A percentile compares a stretch with the other conserved stretches of the same genome.
phyloP scores from a whole-genome alignment of 2,888 invertebrate genomes.

The Amitus sp. region DNA sequence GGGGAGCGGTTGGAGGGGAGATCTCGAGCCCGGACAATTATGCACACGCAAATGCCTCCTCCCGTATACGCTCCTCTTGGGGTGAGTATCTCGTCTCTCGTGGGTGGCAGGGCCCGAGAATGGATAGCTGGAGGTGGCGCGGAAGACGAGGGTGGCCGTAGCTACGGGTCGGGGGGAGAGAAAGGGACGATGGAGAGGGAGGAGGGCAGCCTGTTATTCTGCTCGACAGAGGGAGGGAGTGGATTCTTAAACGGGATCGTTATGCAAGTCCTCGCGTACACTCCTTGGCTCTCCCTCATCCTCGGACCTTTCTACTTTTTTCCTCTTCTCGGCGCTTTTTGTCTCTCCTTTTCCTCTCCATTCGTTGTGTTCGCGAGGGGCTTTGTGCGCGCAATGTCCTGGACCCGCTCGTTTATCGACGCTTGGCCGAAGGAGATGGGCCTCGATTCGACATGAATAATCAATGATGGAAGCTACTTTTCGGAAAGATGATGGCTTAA shows the following conservation, averaged over 20 bases:
- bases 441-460: conserved; percentile 3
- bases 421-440: background rate
- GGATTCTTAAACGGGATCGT: conserved; percentile 64
- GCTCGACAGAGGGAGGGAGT: conserved; percentile 61
- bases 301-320: conserved; percentile 21
- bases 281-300: conserved; percentile 29
- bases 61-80: conserved; percentile 24
- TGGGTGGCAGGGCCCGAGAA: conserved; percentile 31
- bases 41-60: conserved; percentile 56
- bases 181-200: conserved; percentile 38
- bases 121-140: conserved; percentile 38
- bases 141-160: conserved; percentile 38
- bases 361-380: conserved; percentile 5
- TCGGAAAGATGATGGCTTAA: conserved; percentile 7
- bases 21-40: conserved; percentile 54
- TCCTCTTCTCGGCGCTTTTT: conserved; percentile 23
- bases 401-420: conserved; percentile 9
- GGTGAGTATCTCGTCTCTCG: conserved; percentile 24
- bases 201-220: conserved; percentile 48
- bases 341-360: conserved; percentile 17
- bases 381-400: conserved; percentile 4
- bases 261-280: conserved; percentile 57
- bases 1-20: conserved; percentile 24
- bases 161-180: conserved; percentile 37
- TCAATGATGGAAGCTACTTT: conserved; percentile 3